Conservation (phyloP, 2,888 invertebrate genomes). For the Marasmarcha lunaedactyla region DNA sequence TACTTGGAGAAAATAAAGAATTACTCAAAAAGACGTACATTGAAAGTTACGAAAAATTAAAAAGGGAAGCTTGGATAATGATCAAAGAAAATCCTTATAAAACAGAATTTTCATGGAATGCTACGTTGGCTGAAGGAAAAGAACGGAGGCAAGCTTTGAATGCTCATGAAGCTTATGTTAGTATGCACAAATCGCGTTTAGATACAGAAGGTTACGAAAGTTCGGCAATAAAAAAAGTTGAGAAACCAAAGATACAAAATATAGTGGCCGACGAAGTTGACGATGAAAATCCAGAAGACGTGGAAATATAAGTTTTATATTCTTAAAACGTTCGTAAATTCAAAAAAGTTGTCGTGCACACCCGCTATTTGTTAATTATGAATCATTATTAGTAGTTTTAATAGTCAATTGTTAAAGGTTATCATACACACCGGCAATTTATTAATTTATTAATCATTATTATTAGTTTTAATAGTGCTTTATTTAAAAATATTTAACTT, state of each 20-base stretch:
- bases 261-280: too few species aligned
- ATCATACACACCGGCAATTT: background rate
- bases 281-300: too few species aligned
- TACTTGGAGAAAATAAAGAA: constrained; percentile 49
- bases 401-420: background rate
- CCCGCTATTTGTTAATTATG: too few species aligned
- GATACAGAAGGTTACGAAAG: constrained; percentile 24
- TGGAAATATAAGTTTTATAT: too few species aligned
- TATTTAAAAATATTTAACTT: too few species aligned
- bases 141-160: constrained; percentile 58
- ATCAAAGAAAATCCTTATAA: constrained; percentile 59
- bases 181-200: constrained; percentile 38
- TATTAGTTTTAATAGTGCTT: background rate
- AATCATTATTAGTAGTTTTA: too few species aligned
- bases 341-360: too few species aligned
- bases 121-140: constrained; percentile 60
- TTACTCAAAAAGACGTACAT: constrained; percentile 41
- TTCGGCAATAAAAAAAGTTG: constrained; percentile 1
- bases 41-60: constrained; percentile 38
- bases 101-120: constrained; percentile 68
- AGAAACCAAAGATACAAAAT: too few species aligned
- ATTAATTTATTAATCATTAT: background rate
- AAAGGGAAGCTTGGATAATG: constrained; percentile 33
- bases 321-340: too few species aligned
- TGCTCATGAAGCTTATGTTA: constrained; percentile 37